Conservation (phyloP, 2,888 invertebrate species). For the Drosophila paramelanica region DNA sequence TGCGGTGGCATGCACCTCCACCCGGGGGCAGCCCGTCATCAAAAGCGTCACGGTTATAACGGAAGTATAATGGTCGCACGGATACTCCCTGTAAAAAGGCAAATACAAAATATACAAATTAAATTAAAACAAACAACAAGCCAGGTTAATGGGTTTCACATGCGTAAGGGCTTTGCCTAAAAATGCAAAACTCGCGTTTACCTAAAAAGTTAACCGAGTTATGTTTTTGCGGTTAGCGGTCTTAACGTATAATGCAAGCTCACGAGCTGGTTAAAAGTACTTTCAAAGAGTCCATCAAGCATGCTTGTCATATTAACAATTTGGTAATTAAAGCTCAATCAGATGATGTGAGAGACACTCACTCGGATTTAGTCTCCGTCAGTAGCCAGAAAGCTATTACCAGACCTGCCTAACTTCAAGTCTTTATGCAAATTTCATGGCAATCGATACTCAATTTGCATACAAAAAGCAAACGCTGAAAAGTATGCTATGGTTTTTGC, state of each 20-base stretch:
- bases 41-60: conserved; percentile 98
- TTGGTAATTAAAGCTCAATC: conserved; percentile 38
- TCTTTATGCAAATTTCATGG: conserved; percentile 18
- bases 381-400: conserved; percentile 6
- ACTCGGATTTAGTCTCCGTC: conserved; percentile 5
- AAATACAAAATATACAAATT: conserved; percentile 1
- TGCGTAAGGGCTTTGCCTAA: conserved; percentile 1
- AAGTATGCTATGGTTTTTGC: conserved; percentile 42
- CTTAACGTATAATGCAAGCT: not conserved
- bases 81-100: conserved; percentile 91
- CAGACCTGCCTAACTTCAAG: not conserved
- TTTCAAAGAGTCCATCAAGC: not conserved
- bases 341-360: not conserved
- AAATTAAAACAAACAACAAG: conserved; percentile 3
- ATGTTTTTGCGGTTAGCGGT: conserved; percentile 4
- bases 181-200: not conserved
- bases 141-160: conserved; percentile 8
- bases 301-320: conserved; percentile 11
- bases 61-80: conserved; percentile 98
- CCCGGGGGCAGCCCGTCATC: conserved; percentile 97
- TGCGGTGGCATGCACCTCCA: conserved; percentile 96
- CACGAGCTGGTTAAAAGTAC: not conserved
- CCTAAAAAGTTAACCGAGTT: conserved; percentile 6
- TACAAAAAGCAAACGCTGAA: conserved; percentile 20
- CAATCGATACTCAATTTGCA: conserved; percentile 60